Evolutionary conservation across 2,888 invertebrate genomes (phyloP), one percentile per base, ranked within the genome.

Genomic region (Mythimna pallens): DNA sequence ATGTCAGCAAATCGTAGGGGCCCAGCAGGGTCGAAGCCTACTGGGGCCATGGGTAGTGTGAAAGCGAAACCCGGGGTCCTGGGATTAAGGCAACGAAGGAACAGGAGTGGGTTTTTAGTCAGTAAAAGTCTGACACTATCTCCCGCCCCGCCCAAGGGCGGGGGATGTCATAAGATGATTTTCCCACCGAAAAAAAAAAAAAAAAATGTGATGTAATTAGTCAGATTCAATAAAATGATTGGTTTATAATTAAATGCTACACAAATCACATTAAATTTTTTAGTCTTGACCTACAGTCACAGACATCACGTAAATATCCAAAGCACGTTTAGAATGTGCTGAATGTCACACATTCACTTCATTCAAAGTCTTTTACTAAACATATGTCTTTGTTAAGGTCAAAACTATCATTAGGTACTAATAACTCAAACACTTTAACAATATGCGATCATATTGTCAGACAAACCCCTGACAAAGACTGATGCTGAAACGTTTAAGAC

Each of bases 321-420:
- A 34, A 47, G 14, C 25, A 47, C 2, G 22, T n/a, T 40, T 62
- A 62, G 34, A 73, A 61, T 22, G n/a, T 65, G 25, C 22, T 52
- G 58, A 79, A 79, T 52, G 65, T 54, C 65, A 78, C 52, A 64
- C 80, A 72, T 83, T 79, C 83, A 72, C 66, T 80, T 50, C 22
- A 47, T 10, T 70, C 52, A 25, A 80, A 52, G 34, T 36, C 47
- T 62, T 54, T 59, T 61, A 54, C 57, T 20, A 36, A 64, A 78
- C 64, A 62, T 62, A 67, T 59, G 30, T 54, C 25, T 64, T 7
- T 62, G 43, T 52, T 55, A 61, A 84, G 80, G 84, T 74, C 69
- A 74, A 50, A 79, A 57, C 58, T 57, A 66, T 64, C 73, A 72
- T 83, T 67, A 47, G 17, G 47, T 47, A 65, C 34, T 57, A 59